Evolutionary conservation across 2,797 vertebrate species (phyloP), one percentile per base, ranked within the genome.

Genomic region (Labroides dimidiatus): DNA sequence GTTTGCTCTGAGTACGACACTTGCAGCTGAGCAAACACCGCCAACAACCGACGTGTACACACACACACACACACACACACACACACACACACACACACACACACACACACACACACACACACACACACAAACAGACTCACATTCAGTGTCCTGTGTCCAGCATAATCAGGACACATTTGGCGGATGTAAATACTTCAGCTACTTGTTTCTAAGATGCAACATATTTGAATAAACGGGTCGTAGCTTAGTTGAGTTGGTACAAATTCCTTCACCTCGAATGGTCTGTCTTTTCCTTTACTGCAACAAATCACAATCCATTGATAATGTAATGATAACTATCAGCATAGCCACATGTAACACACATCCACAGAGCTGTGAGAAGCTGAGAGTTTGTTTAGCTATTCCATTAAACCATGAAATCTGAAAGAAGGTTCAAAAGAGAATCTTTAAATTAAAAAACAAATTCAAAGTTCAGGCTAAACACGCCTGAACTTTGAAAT

Each of bases 21-120:
- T 73, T 33, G 60, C 87, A 90, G 88, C 89, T 91, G 83, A 81
- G 84, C 83, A 91, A 89, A 91, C 84, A 85, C 13, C 27, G 16
- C 19, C 43, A 12, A 15, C 42, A 59, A 42, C 17, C 48, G n/a
- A 16, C 24, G 10, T 0, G 4, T n/a, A 30, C 13, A 16, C 39
- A 49, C 50, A 53, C 33, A 61, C 57, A 62, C 37, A 52, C 51
- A 61, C 36, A 27, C 23, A 49, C 30, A 60, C 42, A 49, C 33
- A 67, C 73, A 49, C 63, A 71, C 56, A 67, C 43, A 56, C 41
- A 54, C 49, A 68, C 54, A 70, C 51, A 57, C 21, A 43, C 56
- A 55, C 61, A 57, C 43, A 49, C 23, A 41, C 48, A 58, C 45
- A 47, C 44, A 43, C 41, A n/a, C n/a, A n/a, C n/a, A n/a, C n/a